phyloP scores from a whole-genome alignment of 2,113 vertebrate species.

The Guaruba guarouba region DNA sequence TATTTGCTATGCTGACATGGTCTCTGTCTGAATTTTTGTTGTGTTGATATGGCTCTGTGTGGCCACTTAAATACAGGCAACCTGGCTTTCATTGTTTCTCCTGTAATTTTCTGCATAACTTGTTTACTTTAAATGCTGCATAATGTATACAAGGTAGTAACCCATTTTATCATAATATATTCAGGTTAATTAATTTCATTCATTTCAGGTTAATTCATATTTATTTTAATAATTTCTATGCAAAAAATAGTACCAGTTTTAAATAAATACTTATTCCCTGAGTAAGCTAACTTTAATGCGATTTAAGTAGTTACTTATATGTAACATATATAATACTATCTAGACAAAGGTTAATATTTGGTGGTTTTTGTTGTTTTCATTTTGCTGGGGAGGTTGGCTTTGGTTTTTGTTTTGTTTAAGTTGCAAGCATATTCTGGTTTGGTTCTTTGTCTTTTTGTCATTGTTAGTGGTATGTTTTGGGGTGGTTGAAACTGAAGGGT shows the following conservation, averaged over 20 bases:
- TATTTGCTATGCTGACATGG: not conserved
- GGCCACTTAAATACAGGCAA: not conserved
- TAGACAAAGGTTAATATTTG: not conserved
- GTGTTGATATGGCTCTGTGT: not conserved
- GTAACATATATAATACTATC: not conserved
- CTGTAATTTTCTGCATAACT: not conserved
- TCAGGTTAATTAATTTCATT: not conserved
- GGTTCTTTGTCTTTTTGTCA: not conserved
- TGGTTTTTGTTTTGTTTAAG: not conserved
- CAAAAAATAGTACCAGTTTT: not conserved
- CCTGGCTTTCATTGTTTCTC: not conserved
- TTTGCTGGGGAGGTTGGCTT: not conserved
- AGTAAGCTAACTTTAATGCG: not conserved
- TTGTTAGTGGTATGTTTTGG: not conserved
- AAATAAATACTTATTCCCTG: not conserved
- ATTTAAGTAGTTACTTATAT: not conserved
- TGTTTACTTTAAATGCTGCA: not conserved
- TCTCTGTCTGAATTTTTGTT: not conserved
- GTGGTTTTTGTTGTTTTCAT: not conserved
- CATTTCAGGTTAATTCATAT: too few species aligned
- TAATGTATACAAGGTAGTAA: not conserved
- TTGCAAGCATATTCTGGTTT: not conserved
- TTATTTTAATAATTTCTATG: not conserved
- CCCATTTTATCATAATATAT: not conserved
- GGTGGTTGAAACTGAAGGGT: not conserved